Percentiles rank a stretch among this genome's conserved stretches.
Evolutionary conservation across 1,140 invertebrate species (phyloP).

Genomic region (Procambarus clarkii): DNA sequence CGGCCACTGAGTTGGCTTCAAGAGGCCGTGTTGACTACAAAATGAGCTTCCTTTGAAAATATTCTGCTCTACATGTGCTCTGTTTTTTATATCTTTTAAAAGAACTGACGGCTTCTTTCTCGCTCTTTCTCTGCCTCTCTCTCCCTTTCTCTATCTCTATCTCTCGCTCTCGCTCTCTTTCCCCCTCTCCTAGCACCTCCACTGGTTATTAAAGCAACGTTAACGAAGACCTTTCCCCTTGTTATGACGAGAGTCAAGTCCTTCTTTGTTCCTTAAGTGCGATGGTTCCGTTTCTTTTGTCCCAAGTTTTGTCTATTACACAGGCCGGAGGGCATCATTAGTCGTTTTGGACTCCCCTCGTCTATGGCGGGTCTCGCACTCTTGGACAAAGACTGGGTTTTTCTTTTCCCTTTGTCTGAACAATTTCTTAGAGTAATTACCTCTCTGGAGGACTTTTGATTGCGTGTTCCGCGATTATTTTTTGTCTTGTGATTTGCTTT

Average conservation of each 20-base stretch:
- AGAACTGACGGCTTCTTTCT: not conserved
- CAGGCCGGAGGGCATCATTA: not conserved
- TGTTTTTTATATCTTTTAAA: no score
- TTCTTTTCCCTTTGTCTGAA: not conserved
- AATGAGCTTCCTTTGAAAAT: no score
- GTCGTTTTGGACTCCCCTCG: not conserved
- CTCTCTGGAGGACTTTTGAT: not conserved
- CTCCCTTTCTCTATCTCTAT: not conserved
- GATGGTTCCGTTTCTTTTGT: not conserved
- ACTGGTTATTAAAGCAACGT: not conserved
- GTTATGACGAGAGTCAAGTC: not conserved
- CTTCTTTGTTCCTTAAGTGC: constrained; percentile 1
- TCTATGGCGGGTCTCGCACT: not conserved
- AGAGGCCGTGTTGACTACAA: no score
- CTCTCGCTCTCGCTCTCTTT: not conserved
- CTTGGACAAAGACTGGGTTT: not conserved
- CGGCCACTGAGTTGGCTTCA: no score
- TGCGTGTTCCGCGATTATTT: no score
- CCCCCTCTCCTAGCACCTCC: not conserved
- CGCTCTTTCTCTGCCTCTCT: not conserved
- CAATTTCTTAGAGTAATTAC: not conserved
- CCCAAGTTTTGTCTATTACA: not conserved
- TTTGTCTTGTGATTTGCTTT: no score
- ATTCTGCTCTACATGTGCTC: no score
- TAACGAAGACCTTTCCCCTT: not conserved